Conservation (phyloP, 2,113 vertebrate species). For the Dinomys branickii region DNA sequence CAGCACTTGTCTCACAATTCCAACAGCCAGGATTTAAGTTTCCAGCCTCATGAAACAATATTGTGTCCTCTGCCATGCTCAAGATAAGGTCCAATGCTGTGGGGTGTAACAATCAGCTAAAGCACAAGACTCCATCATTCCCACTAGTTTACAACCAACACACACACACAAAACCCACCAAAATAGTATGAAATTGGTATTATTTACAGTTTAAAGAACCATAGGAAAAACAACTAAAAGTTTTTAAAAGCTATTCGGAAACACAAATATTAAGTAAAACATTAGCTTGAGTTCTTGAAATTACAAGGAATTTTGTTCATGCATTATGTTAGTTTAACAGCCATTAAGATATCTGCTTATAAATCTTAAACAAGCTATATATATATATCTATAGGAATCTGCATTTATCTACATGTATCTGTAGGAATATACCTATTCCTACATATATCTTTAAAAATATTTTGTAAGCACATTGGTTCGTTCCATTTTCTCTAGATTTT, state of each 20-base stretch:
- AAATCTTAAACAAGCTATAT: no score
- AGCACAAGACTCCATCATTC: no score
- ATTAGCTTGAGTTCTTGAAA: not conserved
- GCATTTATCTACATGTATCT: no score
- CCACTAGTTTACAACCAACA: no score
- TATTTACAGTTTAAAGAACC: not conserved
- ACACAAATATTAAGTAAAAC: not conserved
- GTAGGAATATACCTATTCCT: no score
- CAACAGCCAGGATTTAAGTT: not conserved
- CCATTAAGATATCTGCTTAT: not conserved
- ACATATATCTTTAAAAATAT: not conserved
- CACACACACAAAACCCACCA: not conserved
- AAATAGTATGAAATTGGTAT: not conserved
- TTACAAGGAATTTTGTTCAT: not conserved
- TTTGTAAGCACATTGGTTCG: not conserved
- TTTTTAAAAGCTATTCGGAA: not conserved
- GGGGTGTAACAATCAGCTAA: fast-evolving
- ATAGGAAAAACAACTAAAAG: not conserved
- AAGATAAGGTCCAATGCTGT: not conserved
- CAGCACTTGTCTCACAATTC: not conserved
- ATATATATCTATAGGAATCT: no score
- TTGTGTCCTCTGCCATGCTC: not conserved
- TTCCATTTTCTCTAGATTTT: not conserved
- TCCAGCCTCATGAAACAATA: not conserved
- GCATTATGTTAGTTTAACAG: not conserved